Evolutionary conservation across 2,113 vertebrate species (phyloP).

Genomic region (Smithornis capensis): DNA sequence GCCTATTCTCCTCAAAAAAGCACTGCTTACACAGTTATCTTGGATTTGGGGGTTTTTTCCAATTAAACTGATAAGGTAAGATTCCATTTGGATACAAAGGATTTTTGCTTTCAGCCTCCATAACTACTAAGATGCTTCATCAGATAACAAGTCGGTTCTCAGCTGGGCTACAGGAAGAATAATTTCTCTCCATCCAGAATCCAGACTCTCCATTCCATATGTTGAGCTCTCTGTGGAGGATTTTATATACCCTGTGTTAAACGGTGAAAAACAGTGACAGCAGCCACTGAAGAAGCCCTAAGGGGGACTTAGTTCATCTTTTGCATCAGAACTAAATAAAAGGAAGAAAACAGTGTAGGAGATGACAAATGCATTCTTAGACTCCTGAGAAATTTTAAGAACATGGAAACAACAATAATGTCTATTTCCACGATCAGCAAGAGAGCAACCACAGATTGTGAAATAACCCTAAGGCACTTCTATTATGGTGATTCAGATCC

Average conservation of each 20-base stretch:
- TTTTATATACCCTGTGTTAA: neutral
- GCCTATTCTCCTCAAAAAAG: neutral
- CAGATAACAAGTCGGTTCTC: neutral
- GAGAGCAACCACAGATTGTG: neutral
- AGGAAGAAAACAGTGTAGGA: neutral
- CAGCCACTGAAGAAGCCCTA: neutral
- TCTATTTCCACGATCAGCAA: neutral
- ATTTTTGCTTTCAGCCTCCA: neutral
- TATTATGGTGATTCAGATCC: neutral
- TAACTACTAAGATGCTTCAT: neutral
- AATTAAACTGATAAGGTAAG: neutral
- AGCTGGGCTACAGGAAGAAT: neutral
- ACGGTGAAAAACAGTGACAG: neutral
- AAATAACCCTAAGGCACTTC: neutral
- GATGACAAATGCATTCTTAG: neutral
- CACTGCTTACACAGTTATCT: neutral
- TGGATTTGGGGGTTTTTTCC: neutral
- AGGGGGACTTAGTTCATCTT: neutral
- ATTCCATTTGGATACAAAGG: neutral
- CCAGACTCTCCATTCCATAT: neutral
- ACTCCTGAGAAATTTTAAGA: neutral
- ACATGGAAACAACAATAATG: neutral
- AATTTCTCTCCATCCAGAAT: neutral
- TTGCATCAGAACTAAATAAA: neutral
- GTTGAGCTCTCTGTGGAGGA: neutral